phyloP scores from a whole-genome alignment of 2,113 vertebrate species.

The Anser brachyrhynchus region DNA sequence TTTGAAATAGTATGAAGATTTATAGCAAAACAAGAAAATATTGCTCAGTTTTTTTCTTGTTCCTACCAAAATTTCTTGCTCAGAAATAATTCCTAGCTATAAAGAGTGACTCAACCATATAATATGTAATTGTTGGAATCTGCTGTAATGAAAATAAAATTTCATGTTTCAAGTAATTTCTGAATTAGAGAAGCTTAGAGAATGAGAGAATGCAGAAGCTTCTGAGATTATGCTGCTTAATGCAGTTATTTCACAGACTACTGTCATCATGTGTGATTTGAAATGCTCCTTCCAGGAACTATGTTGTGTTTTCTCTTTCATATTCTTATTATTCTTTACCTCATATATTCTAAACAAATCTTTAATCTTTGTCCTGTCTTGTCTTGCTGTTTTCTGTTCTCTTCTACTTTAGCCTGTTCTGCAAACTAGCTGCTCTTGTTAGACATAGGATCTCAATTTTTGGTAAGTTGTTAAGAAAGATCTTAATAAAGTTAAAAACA shows the following conservation, averaged over 20 bases:
- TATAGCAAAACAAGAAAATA: background rate
- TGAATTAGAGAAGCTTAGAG: background rate
- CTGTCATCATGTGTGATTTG: background rate
- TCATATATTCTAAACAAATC: slow-evolving; percentile 4
- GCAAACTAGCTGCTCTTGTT: slow-evolving; percentile 99
- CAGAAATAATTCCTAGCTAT: background rate
- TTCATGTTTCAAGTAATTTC: background rate
- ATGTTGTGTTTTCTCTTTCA: background rate
- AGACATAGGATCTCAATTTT: slow-evolving; percentile 99
- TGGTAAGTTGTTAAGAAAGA: slow-evolving; percentile 84
- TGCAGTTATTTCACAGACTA: background rate
- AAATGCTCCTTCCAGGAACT: background rate
- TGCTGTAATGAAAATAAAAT: background rate
- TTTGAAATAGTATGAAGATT: background rate
- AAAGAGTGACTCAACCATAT: background rate
- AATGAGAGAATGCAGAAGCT: background rate
- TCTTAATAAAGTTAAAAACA: background rate
- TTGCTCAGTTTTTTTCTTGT: background rate
- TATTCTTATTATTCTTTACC: background rate
- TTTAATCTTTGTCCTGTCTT: slow-evolving; percentile 48
- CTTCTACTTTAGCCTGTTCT: slow-evolving; percentile 90
- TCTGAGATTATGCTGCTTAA: background rate
- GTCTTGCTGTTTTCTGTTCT: slow-evolving; percentile 67
- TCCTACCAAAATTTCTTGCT: background rate
- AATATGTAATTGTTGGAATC: background rate